Evolutionary conservation across 2,797 vertebrate genomes (phyloP), one percentile per base, ranked within the genome.

Genomic region (Pygocentrus nattereri): DNA sequence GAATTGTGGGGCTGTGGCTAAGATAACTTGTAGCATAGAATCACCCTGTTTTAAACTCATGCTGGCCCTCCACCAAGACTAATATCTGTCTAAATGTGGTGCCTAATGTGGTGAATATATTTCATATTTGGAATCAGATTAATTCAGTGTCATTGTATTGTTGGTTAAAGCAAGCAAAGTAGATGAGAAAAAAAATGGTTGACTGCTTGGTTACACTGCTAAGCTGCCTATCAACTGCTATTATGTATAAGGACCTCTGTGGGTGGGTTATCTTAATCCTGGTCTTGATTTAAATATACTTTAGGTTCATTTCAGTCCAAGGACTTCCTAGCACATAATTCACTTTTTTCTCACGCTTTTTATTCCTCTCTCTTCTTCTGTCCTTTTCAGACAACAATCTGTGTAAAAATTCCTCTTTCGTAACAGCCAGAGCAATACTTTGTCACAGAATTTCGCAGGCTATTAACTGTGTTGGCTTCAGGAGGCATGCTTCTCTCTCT

Each of bases 361-460:
- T 59, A 25, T 25, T 25, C 15, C 16, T 68, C 18, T 61, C 61
- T 67, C 82, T 87, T 80, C 74, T 72, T 83, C 79, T 87, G 82
- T 44, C 4, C 54, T 82, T 87, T 85, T 77, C 68, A 58, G 23
- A 58, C 81, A 79, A 34, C 81, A 87, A 81, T 88, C 82, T 88
- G 85, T 88, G 86, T 87, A 85, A 90, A 44, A 90, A 88, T 87
- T 88, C 84, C 86, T 87, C 87, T 79, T 87, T n/a, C 84, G 86
- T 81, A 90, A 89, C 77, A 84, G 84, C 80, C 72, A 85, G 87
- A 80, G 86, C 86, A 89, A 90, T 91, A 88, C 90, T 90, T 90
- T 88, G 87, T 89, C 88, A 91, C 90, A 90, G 83, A 88, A 84
- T 91, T 87, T 91, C 87, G 90, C 87, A 91, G 90, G 89, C 90